Percentiles rank a stretch among this genome's conserved stretches.
Evolutionary conservation across 2,888 invertebrate species (phyloP).

Genomic region (Cephus sareptanus): DNA sequence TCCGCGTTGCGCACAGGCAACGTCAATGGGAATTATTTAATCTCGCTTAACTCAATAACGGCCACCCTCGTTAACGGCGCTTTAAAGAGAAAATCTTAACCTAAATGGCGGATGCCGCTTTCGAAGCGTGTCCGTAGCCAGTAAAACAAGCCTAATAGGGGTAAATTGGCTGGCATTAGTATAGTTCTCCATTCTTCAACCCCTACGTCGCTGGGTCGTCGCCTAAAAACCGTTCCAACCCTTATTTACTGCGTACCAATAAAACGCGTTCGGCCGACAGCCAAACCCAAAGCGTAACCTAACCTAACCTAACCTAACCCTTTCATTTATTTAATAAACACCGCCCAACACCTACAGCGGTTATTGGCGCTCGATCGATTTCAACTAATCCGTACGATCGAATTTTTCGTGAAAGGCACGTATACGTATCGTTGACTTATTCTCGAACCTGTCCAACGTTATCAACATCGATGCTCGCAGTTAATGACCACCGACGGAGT

Average conservation of each 20-base stretch:
- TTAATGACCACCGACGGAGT: neutral
- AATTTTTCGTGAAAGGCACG: neutral
- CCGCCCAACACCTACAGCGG: neutral
- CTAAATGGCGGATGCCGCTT: neutral
- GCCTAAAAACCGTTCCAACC: neutral
- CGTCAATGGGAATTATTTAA: neutral
- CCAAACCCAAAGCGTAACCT: neutral
- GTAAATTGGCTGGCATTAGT: conserved; percentile 6
- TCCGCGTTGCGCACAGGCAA: neutral
- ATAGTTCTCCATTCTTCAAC: neutral
- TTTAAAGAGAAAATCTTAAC: neutral
- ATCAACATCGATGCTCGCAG: neutral
- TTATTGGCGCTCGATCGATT: neutral
- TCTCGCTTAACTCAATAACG: neutral
- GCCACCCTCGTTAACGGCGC: neutral
- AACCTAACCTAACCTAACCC: neutral
- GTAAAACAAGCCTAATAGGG: conserved; percentile 3
- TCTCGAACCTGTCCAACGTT: neutral
- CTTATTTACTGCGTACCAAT: neutral
- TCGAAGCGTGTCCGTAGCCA: neutral
- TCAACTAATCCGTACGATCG: neutral
- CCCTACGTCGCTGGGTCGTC: neutral
- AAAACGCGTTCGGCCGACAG: neutral
- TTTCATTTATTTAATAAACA: neutral
- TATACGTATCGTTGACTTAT: neutral